Conservation (phyloP, 2,113 vertebrate species). For the Chaenogobius annularis region DNA sequence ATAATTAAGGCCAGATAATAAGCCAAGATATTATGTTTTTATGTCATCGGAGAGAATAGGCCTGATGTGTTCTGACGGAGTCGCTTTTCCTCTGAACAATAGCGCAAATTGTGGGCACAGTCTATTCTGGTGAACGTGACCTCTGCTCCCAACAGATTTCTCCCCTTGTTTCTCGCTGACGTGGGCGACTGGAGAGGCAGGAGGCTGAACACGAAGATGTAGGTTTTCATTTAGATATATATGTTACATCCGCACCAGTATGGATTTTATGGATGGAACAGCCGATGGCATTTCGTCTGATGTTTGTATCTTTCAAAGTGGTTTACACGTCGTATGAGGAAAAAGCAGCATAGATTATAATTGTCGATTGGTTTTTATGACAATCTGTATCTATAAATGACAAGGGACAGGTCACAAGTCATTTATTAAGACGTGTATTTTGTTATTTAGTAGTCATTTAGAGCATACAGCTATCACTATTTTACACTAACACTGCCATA, state of each 20-base stretch:
- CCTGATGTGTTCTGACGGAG: neutral
- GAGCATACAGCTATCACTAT: no score
- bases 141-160: neutral
- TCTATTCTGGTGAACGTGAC: constrained; percentile 4
- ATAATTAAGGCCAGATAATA: neutral
- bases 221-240: neutral
- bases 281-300: neutral
- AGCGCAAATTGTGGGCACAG: neutral
- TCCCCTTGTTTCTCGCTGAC: neutral
- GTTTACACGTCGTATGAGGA: no score
- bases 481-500: no score
- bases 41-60: neutral
- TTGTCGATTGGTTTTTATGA: neutral
- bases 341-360: neutral
- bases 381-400: neutral
- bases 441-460: no score
- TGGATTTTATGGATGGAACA: neutral
- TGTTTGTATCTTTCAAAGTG: neutral
- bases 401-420: no score
- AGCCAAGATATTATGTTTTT: neutral
- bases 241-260: neutral
- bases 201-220: neutral
- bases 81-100: neutral
- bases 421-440: no score
- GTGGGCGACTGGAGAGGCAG: neutral